phyloP scores from a whole-genome alignment of 2,888 invertebrate species.

The Platycnemis pennipes region DNA sequence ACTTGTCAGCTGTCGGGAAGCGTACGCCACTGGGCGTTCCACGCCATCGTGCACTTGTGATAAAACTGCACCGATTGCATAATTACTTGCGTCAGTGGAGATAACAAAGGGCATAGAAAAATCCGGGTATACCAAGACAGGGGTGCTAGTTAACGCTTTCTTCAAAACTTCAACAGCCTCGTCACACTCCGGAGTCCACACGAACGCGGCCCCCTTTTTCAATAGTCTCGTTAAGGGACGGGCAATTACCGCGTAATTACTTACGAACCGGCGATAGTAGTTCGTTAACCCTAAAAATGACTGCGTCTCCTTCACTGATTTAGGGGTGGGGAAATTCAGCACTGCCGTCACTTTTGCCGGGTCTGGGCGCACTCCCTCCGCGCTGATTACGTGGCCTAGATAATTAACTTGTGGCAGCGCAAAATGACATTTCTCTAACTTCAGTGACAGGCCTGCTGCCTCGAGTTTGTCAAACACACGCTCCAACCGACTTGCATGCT shows the following conservation, averaged over 20 bases:
- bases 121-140: too few species aligned
- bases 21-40: neutral
- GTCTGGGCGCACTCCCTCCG: neutral
- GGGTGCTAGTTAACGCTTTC: neutral
- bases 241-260: too few species aligned
- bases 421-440: neutral
- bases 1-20: too few species aligned
- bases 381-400: neutral
- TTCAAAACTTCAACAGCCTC: neutral
- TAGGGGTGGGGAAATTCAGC: neutral
- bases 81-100: too few species aligned
- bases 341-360: neutral
- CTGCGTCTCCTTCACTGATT: neutral
- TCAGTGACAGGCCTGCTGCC: neutral
- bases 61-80: neutral
- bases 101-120: too few species aligned
- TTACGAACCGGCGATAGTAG: neutral
- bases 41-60: neutral
- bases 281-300: neutral
- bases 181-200: neutral
- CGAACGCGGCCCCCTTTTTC: neutral
- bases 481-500: too few species aligned
- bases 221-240: too few species aligned
- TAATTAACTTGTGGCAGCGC: too few species aligned
- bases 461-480: too few species aligned